These are phyloP conservation scores for Catostylus mosaicus DNA, from an alignment of 30 jellyfish, hydroid and myxozoan genomes.

Conservation along the genomic window DNA sequence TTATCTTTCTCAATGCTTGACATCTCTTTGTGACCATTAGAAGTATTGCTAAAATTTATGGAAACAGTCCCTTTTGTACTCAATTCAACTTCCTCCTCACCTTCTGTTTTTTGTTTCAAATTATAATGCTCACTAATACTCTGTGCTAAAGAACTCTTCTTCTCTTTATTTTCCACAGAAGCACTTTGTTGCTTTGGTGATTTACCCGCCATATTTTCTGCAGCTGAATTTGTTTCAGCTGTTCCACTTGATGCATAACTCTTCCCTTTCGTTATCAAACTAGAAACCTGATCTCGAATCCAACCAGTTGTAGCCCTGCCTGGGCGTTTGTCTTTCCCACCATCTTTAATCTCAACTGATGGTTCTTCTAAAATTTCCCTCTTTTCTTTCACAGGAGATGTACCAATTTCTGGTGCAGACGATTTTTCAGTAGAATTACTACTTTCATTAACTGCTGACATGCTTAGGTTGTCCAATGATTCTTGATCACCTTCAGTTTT, in stretches of 20 bases:
- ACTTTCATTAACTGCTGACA: not conserved
- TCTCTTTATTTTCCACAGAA: not conserved
- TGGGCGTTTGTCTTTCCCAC: slow-evolving; percentile 30
- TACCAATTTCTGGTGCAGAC: not conserved
- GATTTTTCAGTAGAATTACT: slow-evolving; percentile 3
- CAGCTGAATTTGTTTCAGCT: not conserved
- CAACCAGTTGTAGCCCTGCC: slow-evolving; percentile 66
- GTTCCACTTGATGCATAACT: slow-evolving; percentile 54
- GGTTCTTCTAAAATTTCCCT: slow-evolving; percentile 1
- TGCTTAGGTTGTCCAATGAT: not conserved
- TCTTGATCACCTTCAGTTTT: slow-evolving; percentile 6
- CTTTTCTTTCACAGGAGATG: not conserved
- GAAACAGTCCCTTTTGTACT: slow-evolving; percentile 1
- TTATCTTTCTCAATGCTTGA: slow-evolving; percentile 24
- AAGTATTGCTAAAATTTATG: not conserved
- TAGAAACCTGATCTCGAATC: slow-evolving; percentile 88
- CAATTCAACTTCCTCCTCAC: slow-evolving; percentile 2
- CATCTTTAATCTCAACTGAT: slow-evolving; percentile 47
- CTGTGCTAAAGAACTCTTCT: slow-evolving; percentile 14
- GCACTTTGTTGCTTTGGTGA: not conserved
- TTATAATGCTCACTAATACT: slow-evolving; percentile 66
- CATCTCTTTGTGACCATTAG: not conserved
- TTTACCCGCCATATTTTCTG: slow-evolving; percentile 11
- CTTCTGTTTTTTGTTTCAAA: slow-evolving; percentile 41
- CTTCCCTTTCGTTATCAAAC: slow-evolving; percentile 67